These are phyloP conservation scores for Pelodytes ibericus DNA, from an alignment of 2,797 vertebrate genomes.

Conservation along the genomic window DNA sequence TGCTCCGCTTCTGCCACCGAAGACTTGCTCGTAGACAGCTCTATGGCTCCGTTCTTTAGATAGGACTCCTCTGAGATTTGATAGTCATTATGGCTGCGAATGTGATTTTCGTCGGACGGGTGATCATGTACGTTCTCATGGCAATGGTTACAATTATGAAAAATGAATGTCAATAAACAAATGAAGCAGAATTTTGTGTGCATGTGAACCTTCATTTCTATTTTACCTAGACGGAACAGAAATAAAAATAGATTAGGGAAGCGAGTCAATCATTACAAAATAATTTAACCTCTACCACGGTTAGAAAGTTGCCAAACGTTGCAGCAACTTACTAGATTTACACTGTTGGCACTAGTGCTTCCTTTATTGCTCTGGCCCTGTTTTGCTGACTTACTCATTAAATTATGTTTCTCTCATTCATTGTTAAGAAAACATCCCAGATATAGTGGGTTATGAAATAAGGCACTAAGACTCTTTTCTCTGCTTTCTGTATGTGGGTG, in stretches of 20 bases:
- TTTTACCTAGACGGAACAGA: conserved; percentile 75
- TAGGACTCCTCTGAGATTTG: conserved; percentile 84
- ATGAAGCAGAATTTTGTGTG: conserved; percentile 97
- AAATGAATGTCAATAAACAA: conserved; percentile 93
- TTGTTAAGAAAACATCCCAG: too few species aligned
- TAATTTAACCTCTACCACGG: too few species aligned
- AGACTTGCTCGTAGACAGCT: conserved; percentile 62
- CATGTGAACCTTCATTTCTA: conserved; percentile 91
- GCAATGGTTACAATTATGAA: conserved; percentile 90
- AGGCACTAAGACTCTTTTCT: too few species aligned
- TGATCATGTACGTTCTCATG: conserved; percentile 79
- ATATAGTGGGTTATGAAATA: too few species aligned
- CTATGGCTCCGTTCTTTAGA: conserved; percentile 64
- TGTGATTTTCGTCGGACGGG: conserved; percentile 59
- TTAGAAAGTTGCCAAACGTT: too few species aligned
- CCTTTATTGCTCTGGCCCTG: too few species aligned
- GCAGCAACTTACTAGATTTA: too few species aligned
- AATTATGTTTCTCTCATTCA: too few species aligned
- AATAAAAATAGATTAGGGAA: conserved; percentile 12
- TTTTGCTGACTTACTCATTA: too few species aligned
- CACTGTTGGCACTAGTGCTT: too few species aligned
- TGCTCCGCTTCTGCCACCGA: conserved; percentile 74
- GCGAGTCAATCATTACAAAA: too few species aligned
- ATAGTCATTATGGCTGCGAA: conserved; percentile 75
- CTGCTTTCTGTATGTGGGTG: too few species aligned